Evolutionary conservation across 2,797 vertebrate species (phyloP).

Genomic region (Lindbergichthys nudifrons): DNA sequence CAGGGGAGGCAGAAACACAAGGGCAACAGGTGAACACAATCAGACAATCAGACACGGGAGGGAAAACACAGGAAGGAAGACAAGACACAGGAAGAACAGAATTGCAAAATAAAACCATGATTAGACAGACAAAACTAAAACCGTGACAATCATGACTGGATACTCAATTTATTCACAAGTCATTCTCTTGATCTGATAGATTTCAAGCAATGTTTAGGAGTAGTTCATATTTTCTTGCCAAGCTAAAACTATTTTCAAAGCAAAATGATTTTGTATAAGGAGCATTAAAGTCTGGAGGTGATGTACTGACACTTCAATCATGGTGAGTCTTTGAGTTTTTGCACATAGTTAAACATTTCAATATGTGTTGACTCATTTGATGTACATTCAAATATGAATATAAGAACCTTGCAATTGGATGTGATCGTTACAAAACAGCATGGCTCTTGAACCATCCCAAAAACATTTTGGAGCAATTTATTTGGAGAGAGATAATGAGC

Average conservation of each 20-base stretch:
- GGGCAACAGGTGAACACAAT: no score
- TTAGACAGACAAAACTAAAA: no score
- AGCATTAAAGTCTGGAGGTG: not conserved
- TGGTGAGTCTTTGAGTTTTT: not conserved
- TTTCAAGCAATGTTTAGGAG: constrained; percentile 12
- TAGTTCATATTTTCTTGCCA: constrained; percentile 21
- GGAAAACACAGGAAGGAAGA: no score
- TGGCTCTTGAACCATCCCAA: constrained; percentile 1
- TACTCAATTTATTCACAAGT: constrained; percentile 31
- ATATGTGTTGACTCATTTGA: no score
- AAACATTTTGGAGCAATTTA: not conserved
- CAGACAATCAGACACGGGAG: no score
- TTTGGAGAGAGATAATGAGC: constrained; percentile 18
- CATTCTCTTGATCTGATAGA: constrained; percentile 33
- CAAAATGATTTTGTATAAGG: not conserved
- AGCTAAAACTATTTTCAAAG: constrained; percentile 11
- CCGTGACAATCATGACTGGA: not conserved
- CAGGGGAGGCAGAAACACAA: no score
- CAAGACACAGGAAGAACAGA: no score
- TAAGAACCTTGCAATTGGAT: not conserved
- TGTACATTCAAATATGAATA: not conserved
- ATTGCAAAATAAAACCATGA: no score
- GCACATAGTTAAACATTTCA: no score
- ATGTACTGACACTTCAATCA: constrained; percentile 1
- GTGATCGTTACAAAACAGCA: not conserved